These are phyloP conservation scores for Taxidea taxus DNA, from an alignment of 2,113 vertebrate genomes.

Conservation along the genomic window DNA sequence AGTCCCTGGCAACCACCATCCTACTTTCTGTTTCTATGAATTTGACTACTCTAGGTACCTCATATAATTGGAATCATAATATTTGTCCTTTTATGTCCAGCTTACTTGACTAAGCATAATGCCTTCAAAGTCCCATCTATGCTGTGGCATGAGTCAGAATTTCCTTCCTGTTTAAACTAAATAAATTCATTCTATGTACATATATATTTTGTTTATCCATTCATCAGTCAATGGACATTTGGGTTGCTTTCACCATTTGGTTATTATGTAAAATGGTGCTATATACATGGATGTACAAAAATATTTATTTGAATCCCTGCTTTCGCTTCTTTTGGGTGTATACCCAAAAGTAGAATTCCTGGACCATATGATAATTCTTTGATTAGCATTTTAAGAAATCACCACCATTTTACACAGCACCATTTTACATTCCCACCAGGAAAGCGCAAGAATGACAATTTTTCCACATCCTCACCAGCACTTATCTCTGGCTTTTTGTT, in stretches of 20 bases:
- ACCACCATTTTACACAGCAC: neutral
- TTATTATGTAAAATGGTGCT: neutral
- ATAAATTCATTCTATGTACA: neutral
- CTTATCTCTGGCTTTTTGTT: neutral
- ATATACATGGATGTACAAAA: neutral
- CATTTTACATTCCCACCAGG: neutral
- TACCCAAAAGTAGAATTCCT: neutral
- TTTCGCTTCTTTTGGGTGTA: neutral
- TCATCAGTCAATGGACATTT: neutral
- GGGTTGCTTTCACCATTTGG: neutral
- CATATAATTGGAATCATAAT: neutral
- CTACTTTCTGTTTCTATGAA: neutral
- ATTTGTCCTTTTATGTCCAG: neutral
- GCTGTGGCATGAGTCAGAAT: neutral
- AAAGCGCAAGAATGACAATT: neutral
- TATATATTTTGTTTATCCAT: neutral
- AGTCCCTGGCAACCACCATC: neutral
- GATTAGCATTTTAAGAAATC: neutral
- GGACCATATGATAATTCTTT: neutral
- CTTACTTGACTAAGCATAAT: neutral
- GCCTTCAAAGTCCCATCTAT: neutral
- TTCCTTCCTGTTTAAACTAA: neutral
- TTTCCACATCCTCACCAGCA: neutral
- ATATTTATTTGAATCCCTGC: neutral
- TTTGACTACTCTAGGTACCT: neutral